Evolutionary conservation across 1,140 invertebrate genomes (phyloP), one percentile per base, ranked within the genome.

Genomic region (Brachionus asplanchnoidis): DNA sequence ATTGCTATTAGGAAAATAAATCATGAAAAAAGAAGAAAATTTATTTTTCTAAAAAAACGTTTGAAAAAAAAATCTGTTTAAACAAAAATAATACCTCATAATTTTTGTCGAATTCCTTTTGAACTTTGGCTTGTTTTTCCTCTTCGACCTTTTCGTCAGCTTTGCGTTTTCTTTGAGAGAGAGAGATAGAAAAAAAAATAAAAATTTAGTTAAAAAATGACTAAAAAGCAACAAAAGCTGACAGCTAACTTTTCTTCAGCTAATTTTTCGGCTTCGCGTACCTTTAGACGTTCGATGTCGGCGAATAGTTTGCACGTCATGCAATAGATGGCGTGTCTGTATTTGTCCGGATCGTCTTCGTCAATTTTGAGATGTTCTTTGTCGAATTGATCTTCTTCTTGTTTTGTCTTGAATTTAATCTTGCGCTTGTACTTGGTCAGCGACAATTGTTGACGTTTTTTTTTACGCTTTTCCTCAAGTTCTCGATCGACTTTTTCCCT

Each of bases 261-360:
- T 87, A 97, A 95, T 86, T 95, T 92, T 17, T 93, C 93, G 87
- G 95, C 95, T 86, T 88, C 87, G 85, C 87, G 90, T 84, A 91
- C 95, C 94, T 85, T 95, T 91, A 90, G 95, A 85, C 89, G 86
- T 85, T 90, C 97, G 92, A 98, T 94, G 89, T 99, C 97, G 75
- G 97, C 97, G 92, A 98, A 99, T 40, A 98, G 90, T 92, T 98
- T 98, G 95, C 97, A 98, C 3, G 96, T 97, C 92, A 78, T 66
- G 12, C 14, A 17, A 36, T 78, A 78, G 17, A 78, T 32, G 75
- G 46, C 60, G 85, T 44, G 40, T 65, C 68, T 75, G 86, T 85
- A 90, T 89, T 85, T 90, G 95, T 92, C 93, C 50, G 94, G 93
- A 89, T 97, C 94, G 92, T 99, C 97, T 91, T 99, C 97, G 53